These are phyloP conservation scores for Plutella xylostella DNA, from an alignment of 2,888 invertebrate genomes.

Conservation along the genomic window DNA sequence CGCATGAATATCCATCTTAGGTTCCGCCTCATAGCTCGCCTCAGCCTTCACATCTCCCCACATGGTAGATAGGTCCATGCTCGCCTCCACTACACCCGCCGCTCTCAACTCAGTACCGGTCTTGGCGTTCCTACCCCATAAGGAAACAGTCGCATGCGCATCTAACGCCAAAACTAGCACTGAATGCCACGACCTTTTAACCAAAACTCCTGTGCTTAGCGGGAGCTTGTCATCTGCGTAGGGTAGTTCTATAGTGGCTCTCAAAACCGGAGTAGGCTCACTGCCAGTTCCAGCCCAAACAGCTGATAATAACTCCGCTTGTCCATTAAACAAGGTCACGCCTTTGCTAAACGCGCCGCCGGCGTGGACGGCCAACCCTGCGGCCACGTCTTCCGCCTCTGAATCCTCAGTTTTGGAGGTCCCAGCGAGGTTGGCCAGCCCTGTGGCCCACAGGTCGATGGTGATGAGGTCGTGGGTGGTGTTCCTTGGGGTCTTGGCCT, in stretches of 20 bases:
- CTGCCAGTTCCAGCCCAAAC: constrained; percentile 51
- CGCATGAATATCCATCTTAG: neutral
- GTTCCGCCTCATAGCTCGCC: constrained; percentile 16
- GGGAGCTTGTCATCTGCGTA: constrained; percentile 12
- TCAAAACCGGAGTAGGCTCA: constrained; percentile 35
- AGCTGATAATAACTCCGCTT: constrained; percentile 46
- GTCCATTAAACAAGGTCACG: constrained; percentile 17
- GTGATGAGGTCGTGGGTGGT: neutral
- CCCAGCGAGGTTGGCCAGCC: constrained; percentile 11
- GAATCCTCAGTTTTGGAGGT: too few relatives aligned
- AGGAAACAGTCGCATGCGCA: constrained; percentile 10
- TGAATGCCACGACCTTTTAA: neutral
- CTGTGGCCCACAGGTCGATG: constrained; percentile 16
- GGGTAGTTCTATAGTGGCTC: constrained; percentile 23
- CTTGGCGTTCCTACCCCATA: constrained; percentile 29
- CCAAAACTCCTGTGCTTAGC: constrained; percentile 8
- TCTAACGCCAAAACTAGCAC: constrained; percentile 20
- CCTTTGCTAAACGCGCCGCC: constrained; percentile 18
- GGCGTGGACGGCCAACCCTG: constrained; percentile 18
- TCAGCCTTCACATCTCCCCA: constrained; percentile 12
- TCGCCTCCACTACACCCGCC: constrained; percentile 13
- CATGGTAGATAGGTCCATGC: constrained; percentile 20
- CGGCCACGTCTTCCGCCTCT: constrained; percentile 10
- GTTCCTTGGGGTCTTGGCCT: constrained; percentile 7
- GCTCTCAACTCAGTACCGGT: constrained; percentile 21